Percentiles rank a stretch among this genome's conserved stretches.
These are phyloP conservation scores for Aphodius granarius DNA, from an alignment of 2,888 invertebrate genomes.

Conservation along the genomic window DNA sequence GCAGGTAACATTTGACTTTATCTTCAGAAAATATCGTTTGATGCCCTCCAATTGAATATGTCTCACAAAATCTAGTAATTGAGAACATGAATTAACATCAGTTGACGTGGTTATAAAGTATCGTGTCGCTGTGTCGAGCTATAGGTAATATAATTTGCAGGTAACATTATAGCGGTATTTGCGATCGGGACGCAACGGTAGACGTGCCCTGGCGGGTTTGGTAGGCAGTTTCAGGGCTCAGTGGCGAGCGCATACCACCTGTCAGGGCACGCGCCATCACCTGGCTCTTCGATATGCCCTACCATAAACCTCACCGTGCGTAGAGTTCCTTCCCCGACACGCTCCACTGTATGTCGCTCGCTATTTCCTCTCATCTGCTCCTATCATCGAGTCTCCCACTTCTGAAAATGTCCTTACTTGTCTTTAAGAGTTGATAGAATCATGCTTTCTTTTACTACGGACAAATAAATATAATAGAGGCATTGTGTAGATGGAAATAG, in stretches of 20 bases:
- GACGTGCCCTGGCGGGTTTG: not conserved
- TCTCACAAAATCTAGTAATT: no score
- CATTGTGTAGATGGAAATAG: no score
- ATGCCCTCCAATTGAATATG: no score
- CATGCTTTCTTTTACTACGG: no score
- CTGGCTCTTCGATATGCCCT: slow-evolving; percentile 21
- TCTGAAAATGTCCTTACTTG: no score
- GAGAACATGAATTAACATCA: no score
- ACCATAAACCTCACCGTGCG: not conserved
- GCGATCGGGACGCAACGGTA: not conserved
- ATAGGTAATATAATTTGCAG: not conserved
- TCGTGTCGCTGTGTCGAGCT: no score
- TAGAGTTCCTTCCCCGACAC: not conserved
- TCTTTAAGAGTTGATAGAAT: no score
- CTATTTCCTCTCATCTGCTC: not conserved
- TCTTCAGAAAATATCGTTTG: no score
- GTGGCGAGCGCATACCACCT: slow-evolving; percentile 28
- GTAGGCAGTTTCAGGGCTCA: not conserved
- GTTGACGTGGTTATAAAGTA: no score
- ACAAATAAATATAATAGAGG: no score
- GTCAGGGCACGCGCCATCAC: slow-evolving; percentile 31
- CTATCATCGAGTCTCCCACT: not conserved
- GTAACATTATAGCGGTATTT: not conserved
- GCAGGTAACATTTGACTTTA: no score
- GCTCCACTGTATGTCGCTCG: not conserved